Base-by-base conservation (phyloP, 2,888 invertebrate genomes). In the Melinaea marsaeus region DNA sequence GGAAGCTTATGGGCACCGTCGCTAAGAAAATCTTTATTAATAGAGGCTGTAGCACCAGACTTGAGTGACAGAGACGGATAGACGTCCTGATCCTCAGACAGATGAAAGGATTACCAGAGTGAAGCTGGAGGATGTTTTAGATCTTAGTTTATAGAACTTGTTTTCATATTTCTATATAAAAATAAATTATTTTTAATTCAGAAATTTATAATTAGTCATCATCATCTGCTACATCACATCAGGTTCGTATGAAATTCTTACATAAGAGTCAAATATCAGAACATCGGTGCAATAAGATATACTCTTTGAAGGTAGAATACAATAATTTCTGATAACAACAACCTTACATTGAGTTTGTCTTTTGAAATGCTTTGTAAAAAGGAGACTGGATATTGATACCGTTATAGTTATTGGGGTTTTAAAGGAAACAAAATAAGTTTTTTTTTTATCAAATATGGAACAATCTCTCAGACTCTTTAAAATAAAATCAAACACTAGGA, bases 1-100 rank as follows among this genome's bases (percentile, higher is more conserved):
- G 64, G 55, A 63, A 60, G 66, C 67, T 79, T 79, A 81, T 74
- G 72, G 75, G 73, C 75, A 73, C 78, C 72, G 73, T 69, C 73
- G 75, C 78, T 78, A 77, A 80, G 84, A 77, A 86, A 86, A 88
- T 84, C 88, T 80, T 86, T 88, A 88, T 88, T 86, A 88, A 88
- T 88, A 88, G 87, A 76, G 75, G 75, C 70, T 74, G 73, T 60
- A 67, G 74, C 70, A 64, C 68, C 66, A 69, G 71, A 71, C 71
- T 71, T 75, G 78, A 74, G 76, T 72, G 84, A 83, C 81, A 77
- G 75, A 77, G 83, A 79, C 76, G 74, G 75, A 84, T 76, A 75
- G 72, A 71, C 67, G 70, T 68, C 65, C 64, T 74, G 72, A 75
- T 74, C 75, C 63, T 56, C 57, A 69, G 70, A 73, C 73, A 69